A percentile compares a stretch with the other conserved stretches of the same genome.
Evolutionary conservation across 2,797 vertebrate genomes (phyloP).

Genomic region (Enteromius viviparus): DNA sequence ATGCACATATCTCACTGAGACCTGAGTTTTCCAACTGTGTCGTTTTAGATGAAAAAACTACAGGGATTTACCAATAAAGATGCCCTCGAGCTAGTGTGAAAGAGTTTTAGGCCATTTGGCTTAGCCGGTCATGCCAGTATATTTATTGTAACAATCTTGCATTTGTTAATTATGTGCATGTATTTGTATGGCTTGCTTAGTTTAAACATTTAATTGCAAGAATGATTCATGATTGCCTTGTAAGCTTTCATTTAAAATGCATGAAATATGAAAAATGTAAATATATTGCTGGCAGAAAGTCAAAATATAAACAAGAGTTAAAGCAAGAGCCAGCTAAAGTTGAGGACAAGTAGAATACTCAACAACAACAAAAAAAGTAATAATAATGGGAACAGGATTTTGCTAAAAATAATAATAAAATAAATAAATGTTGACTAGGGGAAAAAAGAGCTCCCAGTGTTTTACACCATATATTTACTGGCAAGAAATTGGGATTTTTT

Average conservation of each 20-base stretch:
- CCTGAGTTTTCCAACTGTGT: slow-evolving; percentile 3
- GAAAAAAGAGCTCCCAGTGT: background rate
- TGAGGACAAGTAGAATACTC: background rate
- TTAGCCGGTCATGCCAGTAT: background rate
- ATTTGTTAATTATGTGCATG: background rate
- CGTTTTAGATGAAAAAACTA: background rate
- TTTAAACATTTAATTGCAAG: background rate
- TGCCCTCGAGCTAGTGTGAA: background rate
- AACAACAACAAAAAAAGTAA: background rate
- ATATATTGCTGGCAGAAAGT: background rate
- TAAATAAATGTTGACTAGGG: no score
- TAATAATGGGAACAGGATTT: background rate
- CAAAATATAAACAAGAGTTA: background rate
- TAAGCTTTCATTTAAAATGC: background rate
- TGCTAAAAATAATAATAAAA: background rate
- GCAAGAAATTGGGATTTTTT: background rate
- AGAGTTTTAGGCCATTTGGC: background rate
- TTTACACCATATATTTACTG: background rate
- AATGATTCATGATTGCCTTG: background rate
- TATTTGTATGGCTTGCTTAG: background rate
- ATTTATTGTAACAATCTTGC: background rate
- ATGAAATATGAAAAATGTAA: background rate
- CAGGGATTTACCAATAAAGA: background rate
- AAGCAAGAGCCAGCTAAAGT: background rate
- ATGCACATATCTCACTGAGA: background rate